These are phyloP conservation scores for Agelas oroides DNA, from an alignment of 37 sponge, comb jelly and placozoan species.

Conservation along the genomic window DNA sequence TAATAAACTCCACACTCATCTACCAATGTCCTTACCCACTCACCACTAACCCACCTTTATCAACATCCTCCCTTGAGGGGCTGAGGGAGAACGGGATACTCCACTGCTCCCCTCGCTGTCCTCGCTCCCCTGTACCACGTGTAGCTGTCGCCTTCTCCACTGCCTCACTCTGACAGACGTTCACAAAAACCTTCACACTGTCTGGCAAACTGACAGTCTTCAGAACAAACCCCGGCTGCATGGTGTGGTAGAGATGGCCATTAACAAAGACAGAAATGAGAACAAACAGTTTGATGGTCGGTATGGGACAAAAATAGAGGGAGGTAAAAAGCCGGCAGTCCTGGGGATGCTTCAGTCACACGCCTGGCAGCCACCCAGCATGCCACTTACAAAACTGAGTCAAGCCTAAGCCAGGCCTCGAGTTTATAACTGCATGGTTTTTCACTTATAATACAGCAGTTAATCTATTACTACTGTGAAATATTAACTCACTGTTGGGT, in stretches of 20 bases:
- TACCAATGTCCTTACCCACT: neutral
- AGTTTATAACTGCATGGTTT: no score
- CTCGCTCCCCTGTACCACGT: conserved; percentile 7
- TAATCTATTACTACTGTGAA: neutral
- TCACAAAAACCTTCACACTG: conserved; percentile 80
- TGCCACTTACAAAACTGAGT: no score
- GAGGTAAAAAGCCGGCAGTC: no score
- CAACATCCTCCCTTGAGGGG: conserved; percentile 77
- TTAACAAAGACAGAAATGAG: neutral
- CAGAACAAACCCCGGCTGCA: conserved; percentile 87
- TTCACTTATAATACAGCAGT: no score
- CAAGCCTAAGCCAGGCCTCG: no score
- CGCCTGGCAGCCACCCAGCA: no score
- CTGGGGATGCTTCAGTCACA: neutral
- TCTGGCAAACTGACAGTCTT: conserved; percentile 60
- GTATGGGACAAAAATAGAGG: no score
- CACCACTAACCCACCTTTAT: conserved; percentile 50
- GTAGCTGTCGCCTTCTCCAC: conserved; percentile 58
- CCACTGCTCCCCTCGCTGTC: conserved; percentile 77
- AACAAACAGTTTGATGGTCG: neutral
- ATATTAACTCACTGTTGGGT: conserved; percentile 59
- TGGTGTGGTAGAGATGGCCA: neutral
- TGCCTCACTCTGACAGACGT: conserved; percentile 58
- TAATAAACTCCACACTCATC: neutral
- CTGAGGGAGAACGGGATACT: conserved; percentile 80